Percentiles rank a stretch among this genome's conserved stretches.
Conservation (phyloP, 2,888 invertebrate species). For the Tiphia femorata region DNA sequence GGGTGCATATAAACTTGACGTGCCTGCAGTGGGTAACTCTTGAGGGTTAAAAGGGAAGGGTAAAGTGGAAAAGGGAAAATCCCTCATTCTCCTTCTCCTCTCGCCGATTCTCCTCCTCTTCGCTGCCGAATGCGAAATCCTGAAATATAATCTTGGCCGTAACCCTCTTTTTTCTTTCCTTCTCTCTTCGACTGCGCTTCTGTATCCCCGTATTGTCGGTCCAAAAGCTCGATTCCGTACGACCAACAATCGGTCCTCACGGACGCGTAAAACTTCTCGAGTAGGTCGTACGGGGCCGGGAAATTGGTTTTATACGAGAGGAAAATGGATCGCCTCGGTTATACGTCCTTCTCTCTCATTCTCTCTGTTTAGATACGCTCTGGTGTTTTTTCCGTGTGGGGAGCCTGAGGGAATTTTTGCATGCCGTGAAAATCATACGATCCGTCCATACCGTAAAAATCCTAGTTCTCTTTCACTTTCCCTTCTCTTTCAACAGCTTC, state of each 20-base stretch:
- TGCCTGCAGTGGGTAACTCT: constrained; percentile 29
- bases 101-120: constrained; percentile 20
- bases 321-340: constrained; percentile 17
- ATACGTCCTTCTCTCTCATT: constrained; percentile 5
- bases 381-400: too few species aligned
- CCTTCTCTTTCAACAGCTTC: too few species aligned
- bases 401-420: not conserved
- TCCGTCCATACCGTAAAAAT: too few species aligned
- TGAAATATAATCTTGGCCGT: constrained; percentile 47
- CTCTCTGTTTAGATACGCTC: too few species aligned
- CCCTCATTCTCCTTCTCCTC: too few species aligned
- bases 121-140: constrained; percentile 46
- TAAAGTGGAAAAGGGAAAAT: constrained; percentile 6
- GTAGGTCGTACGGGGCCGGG: constrained; percentile 32
- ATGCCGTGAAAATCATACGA: not conserved
- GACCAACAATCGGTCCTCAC: constrained; percentile 58
- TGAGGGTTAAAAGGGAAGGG: constrained; percentile 19
- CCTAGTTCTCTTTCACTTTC: too few species aligned
- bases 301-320: constrained; percentile 41
- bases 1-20: constrained; percentile 62
- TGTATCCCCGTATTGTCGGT: not conserved
- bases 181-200: not conserved
- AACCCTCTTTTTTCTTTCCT: constrained; percentile 15
- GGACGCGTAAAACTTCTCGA: constrained; percentile 55
- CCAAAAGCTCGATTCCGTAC: constrained; percentile 14